A percentile compares a stretch with the other conserved stretches of the same genome.
Evolutionary conservation across 2,113 vertebrate genomes (phyloP).

Genomic region (Pongo abelii): DNA sequence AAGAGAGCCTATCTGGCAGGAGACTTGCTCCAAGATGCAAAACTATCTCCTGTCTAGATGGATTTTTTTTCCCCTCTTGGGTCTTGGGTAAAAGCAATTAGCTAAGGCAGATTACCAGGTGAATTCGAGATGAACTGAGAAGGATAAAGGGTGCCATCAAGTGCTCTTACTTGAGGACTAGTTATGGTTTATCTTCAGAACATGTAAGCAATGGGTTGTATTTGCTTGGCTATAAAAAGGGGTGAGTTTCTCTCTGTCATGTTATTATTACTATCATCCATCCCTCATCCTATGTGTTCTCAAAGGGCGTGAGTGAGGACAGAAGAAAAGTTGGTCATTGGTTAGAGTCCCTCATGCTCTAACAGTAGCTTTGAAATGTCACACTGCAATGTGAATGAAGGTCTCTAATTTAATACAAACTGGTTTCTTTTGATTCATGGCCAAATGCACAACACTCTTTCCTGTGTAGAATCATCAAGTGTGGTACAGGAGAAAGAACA

Average conservation of each 20-base stretch:
- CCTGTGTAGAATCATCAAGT: neutral
- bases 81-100: neutral
- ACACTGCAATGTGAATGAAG: neutral
- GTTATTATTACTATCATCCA: neutral
- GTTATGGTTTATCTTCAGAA: neutral
- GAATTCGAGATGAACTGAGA: fast-evolving
- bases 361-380: neutral
- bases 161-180: neutral
- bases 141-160: too few species aligned
- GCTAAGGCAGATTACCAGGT: neutral
- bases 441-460: neutral
- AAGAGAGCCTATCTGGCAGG: neutral
- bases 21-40: neutral
- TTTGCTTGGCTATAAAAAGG: neutral
- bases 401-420: neutral
- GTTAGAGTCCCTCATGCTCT: neutral
- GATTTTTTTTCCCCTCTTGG: too few species aligned
- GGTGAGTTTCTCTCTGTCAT: neutral
- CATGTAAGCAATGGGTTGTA: fast-evolving
- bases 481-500: neutral
- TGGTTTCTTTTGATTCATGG: neutral
- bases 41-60: neutral
- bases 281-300: neutral
- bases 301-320: neutral
- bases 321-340: neutral